Percentiles rank a stretch among this genome's conserved stretches.
Evolutionary conservation across 2,888 invertebrate genomes (phyloP).

Genomic region (Pseudococcus viburni): DNA sequence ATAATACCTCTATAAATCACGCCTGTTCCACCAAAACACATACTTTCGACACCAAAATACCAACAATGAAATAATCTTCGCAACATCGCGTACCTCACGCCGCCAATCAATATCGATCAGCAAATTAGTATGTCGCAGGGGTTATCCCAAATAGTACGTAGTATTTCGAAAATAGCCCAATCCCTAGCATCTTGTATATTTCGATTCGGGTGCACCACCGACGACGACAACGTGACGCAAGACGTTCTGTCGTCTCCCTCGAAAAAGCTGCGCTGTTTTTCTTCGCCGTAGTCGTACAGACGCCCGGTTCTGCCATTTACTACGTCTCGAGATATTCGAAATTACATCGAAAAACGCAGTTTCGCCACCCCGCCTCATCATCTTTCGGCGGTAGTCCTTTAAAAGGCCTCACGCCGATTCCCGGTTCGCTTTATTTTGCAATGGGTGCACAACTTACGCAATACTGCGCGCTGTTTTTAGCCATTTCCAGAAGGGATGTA

Average conservation of each 20-base stretch:
- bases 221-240: conserved; percentile 10
- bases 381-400: neutral
- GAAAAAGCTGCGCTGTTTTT: neutral
- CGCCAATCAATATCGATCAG: conserved; percentile 4
- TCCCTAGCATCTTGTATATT: neutral
- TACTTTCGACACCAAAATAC: neutral
- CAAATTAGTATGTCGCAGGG: neutral
- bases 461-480: conserved; percentile 49
- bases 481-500: conserved; percentile 30
- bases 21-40: neutral
- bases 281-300: neutral
- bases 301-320: neutral
- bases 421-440: neutral
- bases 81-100: neutral
- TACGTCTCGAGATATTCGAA: neutral
- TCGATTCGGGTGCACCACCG: neutral
- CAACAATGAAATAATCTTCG: neutral
- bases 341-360: conserved; percentile 37
- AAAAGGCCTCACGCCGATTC: conserved; percentile 3
- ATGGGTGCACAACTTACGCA: conserved; percentile 53
- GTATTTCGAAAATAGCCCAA: conserved; percentile 16
- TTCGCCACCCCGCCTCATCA: neutral
- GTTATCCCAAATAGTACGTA: neutral
- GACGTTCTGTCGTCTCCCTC: neutral
- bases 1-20: neutral